phyloP scores from a whole-genome alignment of 1,140 invertebrate genomes.

The Drosophila pandora region DNA sequence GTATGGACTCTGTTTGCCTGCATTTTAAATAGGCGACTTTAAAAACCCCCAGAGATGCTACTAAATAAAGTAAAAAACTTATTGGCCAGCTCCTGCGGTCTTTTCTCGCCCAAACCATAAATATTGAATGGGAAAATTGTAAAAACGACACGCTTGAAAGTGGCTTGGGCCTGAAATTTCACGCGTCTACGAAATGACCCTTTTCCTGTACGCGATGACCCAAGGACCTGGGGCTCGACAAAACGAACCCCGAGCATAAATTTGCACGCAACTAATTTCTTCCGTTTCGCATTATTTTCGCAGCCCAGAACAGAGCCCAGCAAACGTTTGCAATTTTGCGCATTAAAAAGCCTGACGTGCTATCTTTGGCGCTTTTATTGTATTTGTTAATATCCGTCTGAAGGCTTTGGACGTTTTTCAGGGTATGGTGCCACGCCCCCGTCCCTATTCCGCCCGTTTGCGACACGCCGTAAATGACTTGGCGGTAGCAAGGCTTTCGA shows the following conservation, averaged over 20 bases:
- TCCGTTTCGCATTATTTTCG: conserved; percentile 82
- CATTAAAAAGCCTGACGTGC: conserved; percentile 81
- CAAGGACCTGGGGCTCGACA: conserved; percentile 10
- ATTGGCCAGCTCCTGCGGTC: conserved; percentile 2
- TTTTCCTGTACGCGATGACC: conserved; percentile 63
- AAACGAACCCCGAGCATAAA: conserved; percentile 68
- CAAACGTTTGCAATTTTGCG: conserved; percentile 79
- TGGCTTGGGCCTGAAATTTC: conserved; percentile 63
- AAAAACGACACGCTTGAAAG: conserved; percentile 24
- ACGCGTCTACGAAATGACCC: conserved; percentile 77
- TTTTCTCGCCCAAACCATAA: conserved; percentile 20
- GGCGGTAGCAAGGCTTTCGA: conserved; percentile 45
- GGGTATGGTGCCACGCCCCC: conserved; percentile 8
- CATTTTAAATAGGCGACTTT: background rate
- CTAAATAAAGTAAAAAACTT: conserved; percentile 17
- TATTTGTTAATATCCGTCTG: conserved; percentile 77
- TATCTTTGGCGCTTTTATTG: conserved; percentile 82
- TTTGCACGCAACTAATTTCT: conserved; percentile 83
- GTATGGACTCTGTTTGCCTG: background rate
- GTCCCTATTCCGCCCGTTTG: background rate
- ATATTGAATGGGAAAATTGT: conserved; percentile 44
- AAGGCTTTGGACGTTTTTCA: conserved; percentile 14
- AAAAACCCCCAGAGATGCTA: conserved; percentile 11
- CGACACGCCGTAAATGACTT: conserved; percentile 73
- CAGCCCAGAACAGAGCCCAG: conserved; percentile 42